phyloP scores from a whole-genome alignment of 2,888 invertebrate species.

The Nycteola revayana region DNA sequence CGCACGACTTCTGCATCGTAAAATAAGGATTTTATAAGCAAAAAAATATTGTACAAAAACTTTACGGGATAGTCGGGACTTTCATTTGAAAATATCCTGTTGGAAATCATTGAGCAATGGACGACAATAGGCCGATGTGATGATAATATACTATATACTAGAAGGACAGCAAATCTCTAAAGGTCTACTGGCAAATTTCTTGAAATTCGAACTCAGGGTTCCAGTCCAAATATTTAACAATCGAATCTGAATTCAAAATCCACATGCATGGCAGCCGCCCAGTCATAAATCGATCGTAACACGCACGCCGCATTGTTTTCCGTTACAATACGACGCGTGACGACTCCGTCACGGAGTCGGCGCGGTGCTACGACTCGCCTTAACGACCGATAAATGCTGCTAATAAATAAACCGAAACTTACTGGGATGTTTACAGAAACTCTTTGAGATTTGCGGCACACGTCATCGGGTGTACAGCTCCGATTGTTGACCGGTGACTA shows the following conservation, averaged over 20 bases:
- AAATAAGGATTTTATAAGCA: no score
- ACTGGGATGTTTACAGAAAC: constrained; percentile 29
- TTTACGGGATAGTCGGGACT: no score
- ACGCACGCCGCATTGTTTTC: constrained; percentile 55
- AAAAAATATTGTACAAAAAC: no score
- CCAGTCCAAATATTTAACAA: background rate
- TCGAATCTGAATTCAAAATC: constrained; percentile 13
- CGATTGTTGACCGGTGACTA: no score
- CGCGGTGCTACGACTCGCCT: constrained; percentile 43
- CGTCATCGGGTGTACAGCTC: constrained; percentile 14
- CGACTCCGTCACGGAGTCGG: constrained; percentile 50
- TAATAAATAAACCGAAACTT: constrained; percentile 48
- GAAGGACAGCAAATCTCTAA: no score
- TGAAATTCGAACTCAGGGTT: no score
- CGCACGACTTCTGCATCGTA: no score
- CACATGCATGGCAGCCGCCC: constrained; percentile 27
- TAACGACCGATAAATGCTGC: constrained; percentile 60
- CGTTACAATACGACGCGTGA: constrained; percentile 52
- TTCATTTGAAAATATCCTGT: no score
- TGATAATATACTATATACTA: no score
- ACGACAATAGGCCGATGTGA: no score
- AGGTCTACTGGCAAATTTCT: no score
- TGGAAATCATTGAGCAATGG: no score
- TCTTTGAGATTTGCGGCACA: constrained; percentile 29
- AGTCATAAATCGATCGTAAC: constrained; percentile 50